These are phyloP conservation scores for Tachuris rubrigastra DNA, from an alignment of 2,113 vertebrate genomes.

Conservation along the genomic window DNA sequence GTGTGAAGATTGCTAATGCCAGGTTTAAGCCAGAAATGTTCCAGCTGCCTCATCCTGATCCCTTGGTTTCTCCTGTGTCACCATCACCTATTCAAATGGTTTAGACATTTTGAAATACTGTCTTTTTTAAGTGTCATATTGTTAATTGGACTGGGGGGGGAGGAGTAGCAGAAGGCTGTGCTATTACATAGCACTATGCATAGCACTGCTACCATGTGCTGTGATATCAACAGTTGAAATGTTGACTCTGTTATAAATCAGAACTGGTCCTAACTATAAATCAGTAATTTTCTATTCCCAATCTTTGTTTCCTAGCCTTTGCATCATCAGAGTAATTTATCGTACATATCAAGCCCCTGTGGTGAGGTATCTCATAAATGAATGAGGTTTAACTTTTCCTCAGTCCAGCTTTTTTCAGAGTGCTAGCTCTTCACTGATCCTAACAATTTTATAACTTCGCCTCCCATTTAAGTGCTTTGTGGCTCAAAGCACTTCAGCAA, in stretches of 20 bases:
- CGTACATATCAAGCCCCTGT: background rate
- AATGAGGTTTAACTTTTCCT: background rate
- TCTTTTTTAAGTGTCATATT: background rate
- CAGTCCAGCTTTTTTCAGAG: background rate
- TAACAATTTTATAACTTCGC: background rate
- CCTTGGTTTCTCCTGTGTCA: slow-evolving; percentile 84
- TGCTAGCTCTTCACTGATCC: background rate
- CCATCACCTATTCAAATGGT: slow-evolving; percentile 89
- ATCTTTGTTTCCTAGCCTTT: background rate
- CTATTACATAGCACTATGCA: no score
- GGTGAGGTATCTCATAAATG: background rate
- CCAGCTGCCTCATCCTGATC: slow-evolving; percentile 73
- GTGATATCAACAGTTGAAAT: background rate
- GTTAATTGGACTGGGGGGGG: background rate
- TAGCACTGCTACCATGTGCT: no score
- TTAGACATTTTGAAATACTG: slow-evolving; percentile 56
- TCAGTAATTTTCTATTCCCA: background rate
- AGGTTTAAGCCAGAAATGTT: slow-evolving; percentile 91
- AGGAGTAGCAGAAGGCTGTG: background rate
- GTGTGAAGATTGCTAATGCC: slow-evolving; percentile 93
- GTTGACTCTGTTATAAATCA: background rate
- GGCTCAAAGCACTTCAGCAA: background rate
- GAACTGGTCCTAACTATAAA: background rate
- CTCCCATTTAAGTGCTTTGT: background rate
- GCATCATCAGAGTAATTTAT: background rate